These are phyloP conservation scores for Nudaria mundana DNA, from an alignment of 2,888 invertebrate species.

Conservation along the genomic window DNA sequence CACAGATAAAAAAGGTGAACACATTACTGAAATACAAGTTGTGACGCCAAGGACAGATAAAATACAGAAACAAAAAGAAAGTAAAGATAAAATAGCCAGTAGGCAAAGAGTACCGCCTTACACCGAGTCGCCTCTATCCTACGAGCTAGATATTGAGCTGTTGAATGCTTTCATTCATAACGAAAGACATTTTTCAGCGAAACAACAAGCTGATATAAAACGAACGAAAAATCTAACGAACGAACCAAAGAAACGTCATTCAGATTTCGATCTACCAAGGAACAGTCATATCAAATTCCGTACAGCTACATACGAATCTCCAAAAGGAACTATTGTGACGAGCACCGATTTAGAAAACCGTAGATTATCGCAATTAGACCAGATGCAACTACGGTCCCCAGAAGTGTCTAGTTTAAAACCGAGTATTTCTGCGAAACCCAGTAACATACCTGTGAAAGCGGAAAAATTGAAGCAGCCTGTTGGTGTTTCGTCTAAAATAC, in stretches of 20 bases:
- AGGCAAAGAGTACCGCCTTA: slow-evolving; percentile 63
- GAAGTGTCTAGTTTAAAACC: slow-evolving; percentile 59
- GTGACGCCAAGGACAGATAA: slow-evolving; percentile 76
- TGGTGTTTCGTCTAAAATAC: slow-evolving; percentile 75
- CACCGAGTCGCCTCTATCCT: slow-evolving; percentile 60
- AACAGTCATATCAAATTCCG: slow-evolving; percentile 83
- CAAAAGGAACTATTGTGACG: slow-evolving; percentile 76
- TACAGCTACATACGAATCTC: slow-evolving; percentile 83
- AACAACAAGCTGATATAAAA: slow-evolving; percentile 62
- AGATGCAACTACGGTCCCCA: slow-evolving; percentile 57
- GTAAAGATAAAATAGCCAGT: slow-evolving; percentile 61
- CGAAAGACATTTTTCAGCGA: slow-evolving; percentile 69
- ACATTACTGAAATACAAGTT: slow-evolving; percentile 88
- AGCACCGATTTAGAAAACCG: slow-evolving; percentile 79
- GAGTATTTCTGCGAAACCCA: slow-evolving; percentile 65
- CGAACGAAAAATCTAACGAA: slow-evolving; percentile 59
- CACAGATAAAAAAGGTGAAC: slow-evolving; percentile 71
- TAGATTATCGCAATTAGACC: slow-evolving; percentile 79
- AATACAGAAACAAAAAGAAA: slow-evolving; percentile 44
- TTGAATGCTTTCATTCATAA: slow-evolving; percentile 74
- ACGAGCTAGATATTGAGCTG: slow-evolving; percentile 69
- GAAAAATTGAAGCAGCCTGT: slow-evolving; percentile 53
- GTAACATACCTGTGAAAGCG: slow-evolving; percentile 71
- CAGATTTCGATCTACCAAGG: slow-evolving; percentile 75
- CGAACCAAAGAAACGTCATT: slow-evolving; percentile 76